Conservation (phyloP, 2,888 invertebrate species). For the Patella ulyssiponensis region DNA sequence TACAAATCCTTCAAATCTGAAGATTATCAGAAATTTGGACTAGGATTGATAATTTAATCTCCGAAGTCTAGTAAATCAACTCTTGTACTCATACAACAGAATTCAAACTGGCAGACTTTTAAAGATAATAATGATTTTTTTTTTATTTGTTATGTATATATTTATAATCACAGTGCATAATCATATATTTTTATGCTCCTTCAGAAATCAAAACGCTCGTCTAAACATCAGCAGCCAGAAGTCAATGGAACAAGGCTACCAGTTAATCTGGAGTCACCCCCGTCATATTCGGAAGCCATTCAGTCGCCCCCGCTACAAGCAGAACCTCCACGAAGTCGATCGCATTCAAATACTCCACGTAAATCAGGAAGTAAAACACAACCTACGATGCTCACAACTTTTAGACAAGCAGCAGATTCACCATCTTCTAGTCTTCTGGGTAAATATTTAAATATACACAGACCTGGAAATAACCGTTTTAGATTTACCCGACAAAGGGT, state of each 20-base stretch:
- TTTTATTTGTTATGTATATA: too few relatives aligned
- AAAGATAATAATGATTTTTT: too few relatives aligned
- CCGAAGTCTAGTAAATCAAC: too few relatives aligned
- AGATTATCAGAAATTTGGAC: too few relatives aligned
- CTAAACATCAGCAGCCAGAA: not conserved
- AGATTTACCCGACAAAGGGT: too few relatives aligned
- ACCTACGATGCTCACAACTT: not conserved
- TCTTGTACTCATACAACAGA: too few relatives aligned
- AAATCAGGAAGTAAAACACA: not conserved
- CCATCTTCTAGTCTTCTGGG: conserved; percentile 11
- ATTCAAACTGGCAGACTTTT: too few relatives aligned
- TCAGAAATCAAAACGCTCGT: conserved; percentile 5
- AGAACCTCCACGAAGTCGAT: not conserved
- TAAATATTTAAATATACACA: not conserved
- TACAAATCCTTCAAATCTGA: too few relatives aligned
- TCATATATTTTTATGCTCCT: not conserved
- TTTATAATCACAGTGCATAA: too few relatives aligned
- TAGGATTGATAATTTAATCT: too few relatives aligned
- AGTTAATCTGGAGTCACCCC: conserved; percentile 58
- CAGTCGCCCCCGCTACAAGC: conserved; percentile 38
- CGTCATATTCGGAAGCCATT: conserved; percentile 65
- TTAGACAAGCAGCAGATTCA: not conserved
- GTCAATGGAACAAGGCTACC: conserved; percentile 13
- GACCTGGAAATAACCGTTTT: too few relatives aligned
- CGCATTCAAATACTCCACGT: not conserved